phyloP scores from a whole-genome alignment of 2,888 invertebrate genomes.

The Aricia artaxerxes region DNA sequence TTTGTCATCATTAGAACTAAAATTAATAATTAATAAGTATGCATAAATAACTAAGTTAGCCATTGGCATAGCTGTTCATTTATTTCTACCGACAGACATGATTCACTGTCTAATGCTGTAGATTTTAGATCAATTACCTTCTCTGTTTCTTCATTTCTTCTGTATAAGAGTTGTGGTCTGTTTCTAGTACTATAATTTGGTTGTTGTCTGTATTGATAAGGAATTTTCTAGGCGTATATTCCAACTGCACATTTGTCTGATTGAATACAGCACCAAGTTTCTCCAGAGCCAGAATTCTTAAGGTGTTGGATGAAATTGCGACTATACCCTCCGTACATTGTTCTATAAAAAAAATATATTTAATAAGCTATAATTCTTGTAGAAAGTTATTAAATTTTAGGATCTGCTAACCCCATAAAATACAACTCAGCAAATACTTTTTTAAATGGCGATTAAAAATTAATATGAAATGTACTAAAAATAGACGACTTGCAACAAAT shows the following conservation, averaged over 20 bases:
- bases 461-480: too few relatives aligned
- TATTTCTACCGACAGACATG: neutral
- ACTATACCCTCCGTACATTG: conserved; percentile 99
- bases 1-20: conserved; percentile 61
- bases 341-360: conserved; percentile 74
- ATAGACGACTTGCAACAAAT: too few relatives aligned
- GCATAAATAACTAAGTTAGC: neutral
- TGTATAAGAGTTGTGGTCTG: conserved; percentile 99
- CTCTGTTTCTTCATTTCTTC: conserved; percentile 97
- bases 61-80: too few relatives aligned
- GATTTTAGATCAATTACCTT: conserved; percentile 56
- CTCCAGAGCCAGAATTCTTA: conserved; percentile 97
- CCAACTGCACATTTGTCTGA: conserved; percentile 94
- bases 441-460: too few relatives aligned
- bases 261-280: conserved; percentile 99
- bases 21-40: neutral
- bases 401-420: too few relatives aligned
- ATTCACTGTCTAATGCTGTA: neutral
- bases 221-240: conserved; percentile 97
- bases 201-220: conserved; percentile 95
- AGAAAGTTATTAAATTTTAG: too few relatives aligned
- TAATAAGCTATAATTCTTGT: neutral
- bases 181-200: conserved; percentile 94
- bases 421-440: too few relatives aligned
- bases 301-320: conserved; percentile 98